Conservation (phyloP, 2,888 invertebrate species). For the Synanthedon vespiformis region DNA sequence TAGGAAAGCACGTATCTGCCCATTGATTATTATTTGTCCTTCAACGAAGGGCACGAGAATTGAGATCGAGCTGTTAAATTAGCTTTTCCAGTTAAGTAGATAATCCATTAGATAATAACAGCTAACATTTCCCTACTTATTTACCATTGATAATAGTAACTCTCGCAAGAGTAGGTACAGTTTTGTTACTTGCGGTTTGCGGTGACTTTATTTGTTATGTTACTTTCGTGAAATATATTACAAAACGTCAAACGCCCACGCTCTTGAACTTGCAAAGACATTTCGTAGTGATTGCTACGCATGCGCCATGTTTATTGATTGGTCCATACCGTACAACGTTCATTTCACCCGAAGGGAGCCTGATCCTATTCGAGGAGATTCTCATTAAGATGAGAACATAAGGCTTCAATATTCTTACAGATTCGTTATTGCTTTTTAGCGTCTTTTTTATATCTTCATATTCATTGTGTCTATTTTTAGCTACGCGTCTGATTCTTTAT, state of each 20-base stretch:
- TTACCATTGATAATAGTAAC: too few relatives aligned
- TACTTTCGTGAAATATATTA: not conserved
- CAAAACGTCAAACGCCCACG: constrained; percentile 25
- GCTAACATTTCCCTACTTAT: too few relatives aligned
- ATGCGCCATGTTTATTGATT: constrained; percentile 66
- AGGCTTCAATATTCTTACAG: not conserved
- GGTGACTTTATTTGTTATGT: constrained; percentile 2
- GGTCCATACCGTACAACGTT: constrained; percentile 20
- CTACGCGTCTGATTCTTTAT: too few relatives aligned
- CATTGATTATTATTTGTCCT: not conserved
- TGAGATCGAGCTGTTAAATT: not conserved
- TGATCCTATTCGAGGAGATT: constrained; percentile 8
- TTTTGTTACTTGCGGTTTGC: not conserved
- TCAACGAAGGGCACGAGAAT: not conserved
- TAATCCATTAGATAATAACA: too few relatives aligned
- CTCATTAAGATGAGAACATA: not conserved
- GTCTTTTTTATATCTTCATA: too few relatives aligned
- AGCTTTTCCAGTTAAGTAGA: too few relatives aligned
- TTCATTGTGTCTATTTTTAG: too few relatives aligned
- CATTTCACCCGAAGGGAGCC: constrained; percentile 31
- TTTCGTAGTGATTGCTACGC: constrained; percentile 29
- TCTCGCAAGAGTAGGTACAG: too few relatives aligned
- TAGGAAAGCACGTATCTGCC: too few relatives aligned
- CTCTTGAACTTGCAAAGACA: constrained; percentile 8
- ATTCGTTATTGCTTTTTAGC: too few relatives aligned